Evolutionary conservation across 2,797 vertebrate genomes (phyloP).

Genomic region (Oophaga sylvatica): DNA sequence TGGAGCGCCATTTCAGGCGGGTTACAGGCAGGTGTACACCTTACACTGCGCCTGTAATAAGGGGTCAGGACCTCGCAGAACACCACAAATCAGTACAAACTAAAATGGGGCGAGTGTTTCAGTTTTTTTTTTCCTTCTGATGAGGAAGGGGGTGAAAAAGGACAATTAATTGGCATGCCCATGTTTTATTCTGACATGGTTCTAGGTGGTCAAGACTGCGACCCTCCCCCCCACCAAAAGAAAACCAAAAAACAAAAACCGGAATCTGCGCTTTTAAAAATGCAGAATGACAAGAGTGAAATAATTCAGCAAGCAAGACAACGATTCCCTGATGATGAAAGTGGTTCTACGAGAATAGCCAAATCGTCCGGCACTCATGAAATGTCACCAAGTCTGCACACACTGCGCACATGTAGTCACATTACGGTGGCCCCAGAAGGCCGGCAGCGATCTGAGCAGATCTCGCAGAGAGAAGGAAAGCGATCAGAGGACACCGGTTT

Average conservation of each 20-base stretch:
- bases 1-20: too few species aligned
- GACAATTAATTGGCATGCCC: neutral
- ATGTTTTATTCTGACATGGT: neutral
- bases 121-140: too few species aligned
- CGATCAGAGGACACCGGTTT: neutral
- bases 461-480: neutral
- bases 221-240: neutral
- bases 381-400: neutral
- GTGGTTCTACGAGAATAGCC: neutral
- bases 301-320: neutral
- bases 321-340: neutral
- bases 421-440: neutral
- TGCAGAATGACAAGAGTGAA: neutral
- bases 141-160: neutral
- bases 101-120: too few species aligned
- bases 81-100: too few species aligned
- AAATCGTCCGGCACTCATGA: neutral
- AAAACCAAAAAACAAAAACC: too few species aligned
- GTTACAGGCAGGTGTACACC: too few species aligned
- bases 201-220: neutral
- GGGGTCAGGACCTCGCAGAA: too few species aligned
- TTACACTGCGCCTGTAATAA: too few species aligned
- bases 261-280: neutral
- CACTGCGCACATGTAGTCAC: neutral
- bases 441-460: neutral